These are phyloP conservation scores for Halesus radiatus DNA, from an alignment of 1,140 invertebrate species.

Conservation along the genomic window DNA sequence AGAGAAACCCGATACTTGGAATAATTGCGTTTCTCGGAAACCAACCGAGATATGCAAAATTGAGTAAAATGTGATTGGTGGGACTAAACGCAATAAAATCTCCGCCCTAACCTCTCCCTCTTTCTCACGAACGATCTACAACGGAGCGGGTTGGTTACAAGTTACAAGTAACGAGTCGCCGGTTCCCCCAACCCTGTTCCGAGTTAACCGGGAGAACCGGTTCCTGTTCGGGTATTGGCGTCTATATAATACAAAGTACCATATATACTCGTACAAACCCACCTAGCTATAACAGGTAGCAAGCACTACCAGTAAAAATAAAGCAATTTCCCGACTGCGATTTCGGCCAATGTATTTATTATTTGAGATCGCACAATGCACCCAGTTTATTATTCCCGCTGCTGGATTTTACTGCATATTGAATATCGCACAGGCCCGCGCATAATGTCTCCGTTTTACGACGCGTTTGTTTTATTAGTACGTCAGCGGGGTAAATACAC, in stretches of 20 bases:
- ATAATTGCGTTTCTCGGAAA: constrained; percentile 31
- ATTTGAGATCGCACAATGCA: background rate
- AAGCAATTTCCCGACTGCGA: constrained; percentile 27
- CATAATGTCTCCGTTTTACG: constrained; percentile 21
- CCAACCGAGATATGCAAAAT: background rate
- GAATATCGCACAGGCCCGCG: constrained; percentile 29
- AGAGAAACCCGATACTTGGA: constrained; percentile 2
- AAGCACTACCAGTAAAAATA: constrained; percentile 1
- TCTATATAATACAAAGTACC: no score
- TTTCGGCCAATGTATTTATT: constrained; percentile 8
- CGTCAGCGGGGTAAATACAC: background rate
- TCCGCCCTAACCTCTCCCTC: background rate
- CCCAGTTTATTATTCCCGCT: background rate
- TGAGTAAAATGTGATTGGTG: background rate
- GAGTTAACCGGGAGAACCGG: background rate
- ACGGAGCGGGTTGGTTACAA: no score
- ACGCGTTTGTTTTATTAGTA: constrained; percentile 12
- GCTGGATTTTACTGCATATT: constrained; percentile 36
- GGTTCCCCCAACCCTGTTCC: background rate
- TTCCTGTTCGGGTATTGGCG: background rate
- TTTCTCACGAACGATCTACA: background rate
- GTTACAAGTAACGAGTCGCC: no score
- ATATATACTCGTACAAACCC: background rate
- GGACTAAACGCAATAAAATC: no score
- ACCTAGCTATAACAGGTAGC: constrained; percentile 19